Percentiles rank a stretch among this genome's conserved stretches.
Evolutionary conservation across 1,140 invertebrate genomes (phyloP).

Genomic region (Trachymyrmex cornetzi): DNA sequence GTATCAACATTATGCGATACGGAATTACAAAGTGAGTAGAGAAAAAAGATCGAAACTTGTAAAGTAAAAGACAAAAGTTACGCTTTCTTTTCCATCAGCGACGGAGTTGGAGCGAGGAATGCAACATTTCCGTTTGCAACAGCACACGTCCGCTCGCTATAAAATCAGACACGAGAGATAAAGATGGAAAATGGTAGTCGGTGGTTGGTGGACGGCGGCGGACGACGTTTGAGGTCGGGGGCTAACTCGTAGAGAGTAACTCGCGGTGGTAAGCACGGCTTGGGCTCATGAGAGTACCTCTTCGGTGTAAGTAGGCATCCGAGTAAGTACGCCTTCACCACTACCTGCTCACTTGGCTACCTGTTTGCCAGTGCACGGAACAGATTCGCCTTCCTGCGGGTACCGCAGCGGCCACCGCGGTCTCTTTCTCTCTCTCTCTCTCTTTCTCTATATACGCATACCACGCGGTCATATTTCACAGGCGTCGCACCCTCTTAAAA

Average conservation of each 20-base stretch:
- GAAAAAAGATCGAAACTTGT: neutral
- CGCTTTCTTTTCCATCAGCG: neutral
- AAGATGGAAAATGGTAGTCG: constrained; percentile 37
- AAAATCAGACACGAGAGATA: constrained; percentile 12
- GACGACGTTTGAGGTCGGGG: constrained; percentile 52
- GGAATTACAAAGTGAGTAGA: constrained; percentile 4
- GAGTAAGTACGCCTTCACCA: constrained; percentile 34
- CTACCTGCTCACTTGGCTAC: constrained; percentile 23
- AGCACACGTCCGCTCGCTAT: neutral
- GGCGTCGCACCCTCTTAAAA: constrained; percentile 72
- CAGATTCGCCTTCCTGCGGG: constrained; percentile 63
- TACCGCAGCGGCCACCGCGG: constrained; percentile 5
- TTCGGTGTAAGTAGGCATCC: constrained; percentile 47
- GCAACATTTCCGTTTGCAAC: constrained; percentile 50
- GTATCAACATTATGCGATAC: neutral
- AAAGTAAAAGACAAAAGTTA: neutral
- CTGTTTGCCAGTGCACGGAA: constrained; percentile 41
- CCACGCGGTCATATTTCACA: constrained; percentile 68
- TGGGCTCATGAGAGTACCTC: constrained; percentile 56
- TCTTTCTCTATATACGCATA: constrained; percentile 35
- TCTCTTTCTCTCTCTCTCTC: constrained; percentile 3
- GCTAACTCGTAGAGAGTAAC: constrained; percentile 51
- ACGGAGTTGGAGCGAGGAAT: neutral
- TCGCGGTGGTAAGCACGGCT: constrained; percentile 50
- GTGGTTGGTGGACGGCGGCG: constrained; percentile 43